Conservation (phyloP, 2,888 invertebrate genomes). For the Gymnosoma rotundatum region DNA sequence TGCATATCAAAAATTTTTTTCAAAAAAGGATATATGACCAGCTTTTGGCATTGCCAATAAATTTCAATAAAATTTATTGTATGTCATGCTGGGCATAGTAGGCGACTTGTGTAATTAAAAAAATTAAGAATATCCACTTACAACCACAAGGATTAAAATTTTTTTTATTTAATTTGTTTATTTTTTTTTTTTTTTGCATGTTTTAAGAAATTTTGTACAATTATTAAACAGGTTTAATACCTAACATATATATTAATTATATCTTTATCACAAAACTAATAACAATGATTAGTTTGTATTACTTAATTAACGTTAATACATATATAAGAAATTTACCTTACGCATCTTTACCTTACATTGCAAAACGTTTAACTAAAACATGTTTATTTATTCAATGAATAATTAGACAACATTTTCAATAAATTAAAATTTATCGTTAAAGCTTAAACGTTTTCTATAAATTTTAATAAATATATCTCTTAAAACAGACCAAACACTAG, state of each 20-base stretch:
- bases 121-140: no score
- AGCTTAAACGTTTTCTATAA: conserved; percentile 52
- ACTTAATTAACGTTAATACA: neutral
- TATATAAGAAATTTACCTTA: neutral
- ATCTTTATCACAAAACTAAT: conserved; percentile 48
- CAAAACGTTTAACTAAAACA: conserved; percentile 5
- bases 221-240: conserved; percentile 1
- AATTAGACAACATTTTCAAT: conserved; percentile 50
- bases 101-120: no score
- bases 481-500: conserved; percentile 3
- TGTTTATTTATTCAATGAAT: conserved; percentile 46
- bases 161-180: no score
- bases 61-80: no score
- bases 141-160: no score
- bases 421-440: conserved; percentile 64
- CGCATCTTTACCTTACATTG: neutral
- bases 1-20: no score
- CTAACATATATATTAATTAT: conserved; percentile 44
- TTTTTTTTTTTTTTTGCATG: neutral
- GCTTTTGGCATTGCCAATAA: no score
- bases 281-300: conserved; percentile 30
- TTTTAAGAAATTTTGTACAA: no score
- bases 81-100: no score
- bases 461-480: conserved; percentile 29
- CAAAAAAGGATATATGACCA: no score